Conservation (phyloP, 2,797 vertebrate species). For the Mormyrus hasselquistii region DNA sequence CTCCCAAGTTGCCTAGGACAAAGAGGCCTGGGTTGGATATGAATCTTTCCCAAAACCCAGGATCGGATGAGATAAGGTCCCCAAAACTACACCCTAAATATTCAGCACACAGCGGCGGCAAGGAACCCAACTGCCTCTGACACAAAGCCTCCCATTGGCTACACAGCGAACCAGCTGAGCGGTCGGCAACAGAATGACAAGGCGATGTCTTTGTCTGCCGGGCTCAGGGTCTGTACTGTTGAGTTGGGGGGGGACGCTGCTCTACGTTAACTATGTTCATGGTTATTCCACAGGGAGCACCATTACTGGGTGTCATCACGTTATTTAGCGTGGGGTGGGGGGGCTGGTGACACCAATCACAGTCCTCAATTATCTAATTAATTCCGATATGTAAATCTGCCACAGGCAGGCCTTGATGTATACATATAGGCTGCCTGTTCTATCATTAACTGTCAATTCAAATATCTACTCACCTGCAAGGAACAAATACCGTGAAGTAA, state of each 20-base stretch:
- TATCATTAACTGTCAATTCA: not conserved
- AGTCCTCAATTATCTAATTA: not conserved
- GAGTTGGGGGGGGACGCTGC: not conserved
- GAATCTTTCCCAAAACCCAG: not conserved
- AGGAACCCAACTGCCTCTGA: not conserved
- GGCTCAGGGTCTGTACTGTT: not conserved
- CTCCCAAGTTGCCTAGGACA: not conserved
- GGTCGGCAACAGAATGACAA: not conserved
- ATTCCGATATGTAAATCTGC: not conserved
- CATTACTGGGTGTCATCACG: not conserved
- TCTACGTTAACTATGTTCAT: not conserved
- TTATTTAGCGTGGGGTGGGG: not conserved
- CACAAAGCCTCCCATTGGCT: not conserved
- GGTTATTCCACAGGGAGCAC: not conserved
- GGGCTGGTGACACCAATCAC: not conserved
- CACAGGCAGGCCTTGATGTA: not conserved
- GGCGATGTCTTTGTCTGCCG: not conserved
- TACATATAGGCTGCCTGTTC: not conserved
- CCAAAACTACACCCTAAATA: not conserved
- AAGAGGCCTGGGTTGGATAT: not conserved
- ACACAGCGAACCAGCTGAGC: not conserved
- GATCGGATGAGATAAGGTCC: not conserved
- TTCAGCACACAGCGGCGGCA: not conserved
- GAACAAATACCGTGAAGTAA: not conserved
- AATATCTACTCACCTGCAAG: not conserved